Base-by-base conservation (phyloP, 2,797 vertebrate genomes). In the Acanthopagrus latus region DNA sequence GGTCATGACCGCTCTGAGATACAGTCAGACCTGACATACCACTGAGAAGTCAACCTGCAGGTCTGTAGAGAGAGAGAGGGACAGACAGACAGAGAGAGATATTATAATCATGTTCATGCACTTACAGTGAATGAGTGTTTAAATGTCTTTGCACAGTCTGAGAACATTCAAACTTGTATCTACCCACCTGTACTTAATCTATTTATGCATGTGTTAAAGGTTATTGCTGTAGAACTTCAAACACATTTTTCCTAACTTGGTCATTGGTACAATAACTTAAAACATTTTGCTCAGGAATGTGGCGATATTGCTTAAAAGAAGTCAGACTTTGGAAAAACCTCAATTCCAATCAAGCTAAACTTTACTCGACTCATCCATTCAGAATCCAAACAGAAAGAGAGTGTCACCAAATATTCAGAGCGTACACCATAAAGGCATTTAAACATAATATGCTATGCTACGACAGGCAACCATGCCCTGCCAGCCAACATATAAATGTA, bases 1-100 rank as follows among this genome's bases (percentile, higher is more conserved):
- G 89, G 87, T 93, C 86, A 7, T 57, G 88, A 93, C 91, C 86
- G 88, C n/a, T 27, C 3, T 46, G 64, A 88, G 80, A 90, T 77
- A 80, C 82, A 89, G 82, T 89, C 62, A 84, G 84, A 83, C 78
- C 69, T 88, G 89, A 71, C 89, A 84, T 66, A 80, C 78, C 57
- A 52, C 81, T 77, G 78, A 85, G 64, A 90, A 80, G 84, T 84
- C 71, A 76, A 82, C 83, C 76, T 83, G 66, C 71, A 63, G 58
- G 50, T 78, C 54, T 50, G 25, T 29, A 73, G 43, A 74, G 48
- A 75, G 29, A 71, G 41, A 59, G 29, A 54, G 17, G 66, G 25
- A 73, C n/a, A 54, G 16, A 57, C 50, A 66, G 43, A 57, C 38
- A 71, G 27, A 54, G 16, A 57, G 50, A 66, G 43, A 57, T 38